Percentiles rank a stretch among this genome's conserved stretches.
Conservation (phyloP, 2,797 vertebrate genomes). For the Fundulus diaphanus region DNA sequence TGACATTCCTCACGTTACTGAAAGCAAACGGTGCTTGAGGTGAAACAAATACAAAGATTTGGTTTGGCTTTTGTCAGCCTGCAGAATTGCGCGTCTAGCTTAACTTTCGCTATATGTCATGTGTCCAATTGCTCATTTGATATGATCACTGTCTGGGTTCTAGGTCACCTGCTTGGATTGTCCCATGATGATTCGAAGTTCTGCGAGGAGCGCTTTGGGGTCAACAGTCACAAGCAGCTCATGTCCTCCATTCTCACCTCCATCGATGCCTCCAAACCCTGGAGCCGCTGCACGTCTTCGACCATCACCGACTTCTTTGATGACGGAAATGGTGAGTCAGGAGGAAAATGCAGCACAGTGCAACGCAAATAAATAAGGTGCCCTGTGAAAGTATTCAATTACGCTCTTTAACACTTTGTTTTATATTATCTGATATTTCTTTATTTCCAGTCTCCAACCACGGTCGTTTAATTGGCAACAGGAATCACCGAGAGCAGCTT, state of each 20-base stretch:
- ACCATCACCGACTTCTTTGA: slow-evolving; percentile 98
- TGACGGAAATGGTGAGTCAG: slow-evolving; percentile 90
- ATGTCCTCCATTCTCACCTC: slow-evolving; percentile 99
- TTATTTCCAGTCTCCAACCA: slow-evolving; percentile 30
- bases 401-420: neutral
- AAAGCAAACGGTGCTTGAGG: neutral
- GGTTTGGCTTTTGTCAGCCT: neutral
- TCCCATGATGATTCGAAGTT: slow-evolving; percentile 98
- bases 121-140: neutral
- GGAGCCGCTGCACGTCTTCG: slow-evolving; percentile 97
- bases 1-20: neutral
- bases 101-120: neutral
- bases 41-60: neutral
- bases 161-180: slow-evolving; percentile 96
- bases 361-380: neutral
- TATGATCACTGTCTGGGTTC: neutral
- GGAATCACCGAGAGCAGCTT: slow-evolving; percentile 2
- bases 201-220: slow-evolving; percentile 95
- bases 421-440: neutral
- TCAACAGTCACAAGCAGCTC: slow-evolving; percentile 93
- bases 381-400: no score
- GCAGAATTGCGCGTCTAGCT: no score
- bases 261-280: slow-evolving; percentile 96
- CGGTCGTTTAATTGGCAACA: slow-evolving; percentile 14
- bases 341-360: neutral